A percentile compares a stretch with the other conserved stretches of the same genome.
phyloP scores from a whole-genome alignment of 1,140 invertebrate genomes.

The Melanaphis sacchari region DNA sequence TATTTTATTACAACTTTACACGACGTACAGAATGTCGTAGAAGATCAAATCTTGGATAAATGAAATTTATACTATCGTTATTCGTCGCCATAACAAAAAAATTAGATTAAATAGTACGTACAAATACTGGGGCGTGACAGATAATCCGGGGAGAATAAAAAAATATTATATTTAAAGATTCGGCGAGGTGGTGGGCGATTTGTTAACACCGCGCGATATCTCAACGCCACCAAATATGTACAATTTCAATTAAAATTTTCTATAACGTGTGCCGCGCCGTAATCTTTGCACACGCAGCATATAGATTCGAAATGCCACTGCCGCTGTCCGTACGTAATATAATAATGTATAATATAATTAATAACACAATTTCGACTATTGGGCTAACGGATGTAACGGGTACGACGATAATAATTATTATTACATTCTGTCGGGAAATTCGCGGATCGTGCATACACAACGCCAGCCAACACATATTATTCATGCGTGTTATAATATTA shows the following conservation, averaged over 20 bases:
- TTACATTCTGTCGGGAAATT: background rate
- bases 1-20: background rate
- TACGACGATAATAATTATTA: background rate
- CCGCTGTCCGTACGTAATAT: background rate
- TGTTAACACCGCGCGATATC: background rate
- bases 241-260: background rate
- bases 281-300: background rate
- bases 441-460: background rate
- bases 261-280: background rate
- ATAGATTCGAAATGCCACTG: background rate
- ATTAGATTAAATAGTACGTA: background rate
- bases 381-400: background rate
- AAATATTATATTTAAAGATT: background rate
- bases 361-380: background rate
- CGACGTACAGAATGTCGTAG: background rate
- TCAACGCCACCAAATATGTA: constrained; percentile 2
- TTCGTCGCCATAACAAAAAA: background rate
- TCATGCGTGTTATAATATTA: background rate
- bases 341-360: background rate
- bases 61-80: background rate
- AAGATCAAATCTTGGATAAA: background rate
- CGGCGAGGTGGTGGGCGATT: background rate
- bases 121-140: background rate
- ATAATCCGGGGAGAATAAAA: background rate
- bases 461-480: background rate